phyloP scores from a whole-genome alignment of 2,113 vertebrate species.

The Gobius niger region DNA sequence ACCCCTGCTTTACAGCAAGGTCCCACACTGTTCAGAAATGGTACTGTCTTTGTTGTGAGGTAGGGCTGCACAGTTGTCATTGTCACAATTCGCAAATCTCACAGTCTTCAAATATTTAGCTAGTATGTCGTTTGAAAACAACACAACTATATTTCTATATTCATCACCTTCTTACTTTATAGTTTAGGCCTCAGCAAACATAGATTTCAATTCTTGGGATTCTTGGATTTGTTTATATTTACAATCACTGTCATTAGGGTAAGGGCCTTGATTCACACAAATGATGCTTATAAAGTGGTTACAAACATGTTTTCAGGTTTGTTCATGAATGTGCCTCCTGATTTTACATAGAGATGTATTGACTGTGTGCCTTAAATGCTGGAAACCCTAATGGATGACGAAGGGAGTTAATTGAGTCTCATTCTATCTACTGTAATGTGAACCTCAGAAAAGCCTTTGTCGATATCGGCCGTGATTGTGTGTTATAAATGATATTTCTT shows the following conservation, averaged over 20 bases:
- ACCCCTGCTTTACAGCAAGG: no score
- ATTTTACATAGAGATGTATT: conserved; percentile 13
- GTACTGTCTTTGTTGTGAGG: no score
- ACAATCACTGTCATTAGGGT: no score
- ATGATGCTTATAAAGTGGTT: background rate
- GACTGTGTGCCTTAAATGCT: conserved; percentile 24
- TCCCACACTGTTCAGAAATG: no score
- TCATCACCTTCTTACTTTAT: no score
- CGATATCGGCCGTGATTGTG: background rate
- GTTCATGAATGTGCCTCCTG: conserved; percentile 7
- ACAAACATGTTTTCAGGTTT: background rate
- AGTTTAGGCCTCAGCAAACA: no score
- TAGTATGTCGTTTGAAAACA: no score
- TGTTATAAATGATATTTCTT: conserved; percentile 30
- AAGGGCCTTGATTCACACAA: background rate
- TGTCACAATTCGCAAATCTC: no score
- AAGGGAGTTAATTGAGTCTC: conserved; percentile 22
- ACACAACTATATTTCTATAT: no score
- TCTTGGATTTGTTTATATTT: background rate
- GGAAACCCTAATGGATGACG: conserved; percentile 22
- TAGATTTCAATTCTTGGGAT: no score
- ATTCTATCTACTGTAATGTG: conserved; percentile 31
- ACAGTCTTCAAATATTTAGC: no score
- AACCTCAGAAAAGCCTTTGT: conserved; percentile 24
- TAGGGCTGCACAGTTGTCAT: no score